Evolutionary conservation across 2,113 vertebrate species (phyloP), one percentile per base, ranked within the genome.

Genomic region (Macquaria australasica): DNA sequence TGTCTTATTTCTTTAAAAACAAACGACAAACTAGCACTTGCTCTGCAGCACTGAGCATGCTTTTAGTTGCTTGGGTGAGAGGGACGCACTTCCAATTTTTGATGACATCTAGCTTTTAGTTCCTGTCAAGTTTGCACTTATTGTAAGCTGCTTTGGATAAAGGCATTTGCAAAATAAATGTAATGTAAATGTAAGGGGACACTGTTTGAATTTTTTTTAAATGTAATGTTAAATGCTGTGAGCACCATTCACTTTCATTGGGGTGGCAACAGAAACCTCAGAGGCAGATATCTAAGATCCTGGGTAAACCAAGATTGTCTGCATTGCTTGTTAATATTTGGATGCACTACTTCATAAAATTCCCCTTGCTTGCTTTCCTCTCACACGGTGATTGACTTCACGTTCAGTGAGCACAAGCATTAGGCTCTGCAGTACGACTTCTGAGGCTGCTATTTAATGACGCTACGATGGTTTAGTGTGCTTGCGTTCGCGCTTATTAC

Each of bases 401-500:
- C 79, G 71, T 75, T 87, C 81, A 25, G 37, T 3, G 74, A 79
- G 82, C 84, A 68, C 58, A 41, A 75, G 60, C 87, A 43, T 79
- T 7, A 60, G 1, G 72, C 69, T 39, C 28, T 20, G 77, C 80
- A n/a, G 43, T 21, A 7, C 28, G 9, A 45, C 83, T 83, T 80
- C 70, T 43, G 41, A 25, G 10, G 81, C 69, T 48, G 62, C 80
- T 79, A 53, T 77, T 76, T 87, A 87, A 90, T 83, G 83, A 87
- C n/a, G 79, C 90, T 59, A 23, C 51, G 69, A 60, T 45, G 83
- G 74, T 85, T 89, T 83, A 63, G 89, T 8, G 67, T 6, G 81
- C 62, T 58, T 59, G 67, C 31, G 3, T 79, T 74, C 8, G 39
- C 82, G 78, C 91, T 87, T 75, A 90, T 89, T 81, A 86, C 67